Percentiles rank a stretch among this genome's conserved stretches.
Conservation (phyloP, 2,888 invertebrate species). For the Caenorhabditis becei region DNA sequence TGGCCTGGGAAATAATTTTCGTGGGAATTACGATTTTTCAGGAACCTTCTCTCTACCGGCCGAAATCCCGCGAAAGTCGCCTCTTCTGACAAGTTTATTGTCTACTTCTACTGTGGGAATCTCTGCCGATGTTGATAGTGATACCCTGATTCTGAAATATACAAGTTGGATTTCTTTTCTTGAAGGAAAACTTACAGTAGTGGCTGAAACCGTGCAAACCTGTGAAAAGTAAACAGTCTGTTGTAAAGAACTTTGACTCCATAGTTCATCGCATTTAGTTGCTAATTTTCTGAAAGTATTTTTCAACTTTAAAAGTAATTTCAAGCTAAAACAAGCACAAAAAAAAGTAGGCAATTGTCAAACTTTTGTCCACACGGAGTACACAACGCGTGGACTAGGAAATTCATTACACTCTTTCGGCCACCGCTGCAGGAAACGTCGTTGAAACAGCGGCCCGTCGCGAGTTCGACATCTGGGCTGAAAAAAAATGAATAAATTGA, state of each 20-base stretch:
- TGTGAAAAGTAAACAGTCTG: conserved; percentile 1
- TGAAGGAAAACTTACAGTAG: background rate
- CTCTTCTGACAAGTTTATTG: conserved; percentile 28
- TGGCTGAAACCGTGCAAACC: background rate
- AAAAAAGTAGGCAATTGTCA: background rate
- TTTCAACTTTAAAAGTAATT: background rate
- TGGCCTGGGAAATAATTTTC: conserved; percentile 2
- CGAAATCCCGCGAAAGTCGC: conserved; percentile 57
- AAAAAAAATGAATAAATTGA: too few relatives aligned
- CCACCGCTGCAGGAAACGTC: conserved; percentile 1
- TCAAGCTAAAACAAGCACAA: too few relatives aligned
- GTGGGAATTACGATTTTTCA: background rate
- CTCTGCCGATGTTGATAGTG: background rate
- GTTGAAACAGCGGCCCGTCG: background rate
- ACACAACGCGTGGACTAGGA: conserved; percentile 25
- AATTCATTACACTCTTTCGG: background rate
- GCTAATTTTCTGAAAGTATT: conserved; percentile 1
- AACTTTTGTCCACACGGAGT: conserved; percentile 26
- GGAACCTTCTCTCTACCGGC: conserved; percentile 40
- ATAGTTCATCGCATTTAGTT: conserved; percentile 45
- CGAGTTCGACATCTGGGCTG: too few relatives aligned
- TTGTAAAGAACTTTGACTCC: conserved; percentile 6
- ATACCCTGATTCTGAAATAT: conserved; percentile 10
- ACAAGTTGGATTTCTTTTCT: background rate
- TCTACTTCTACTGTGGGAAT: conserved; percentile 4